Base-by-base conservation (phyloP, 2,888 invertebrate species). In the Teleogryllus oceanicus region DNA sequence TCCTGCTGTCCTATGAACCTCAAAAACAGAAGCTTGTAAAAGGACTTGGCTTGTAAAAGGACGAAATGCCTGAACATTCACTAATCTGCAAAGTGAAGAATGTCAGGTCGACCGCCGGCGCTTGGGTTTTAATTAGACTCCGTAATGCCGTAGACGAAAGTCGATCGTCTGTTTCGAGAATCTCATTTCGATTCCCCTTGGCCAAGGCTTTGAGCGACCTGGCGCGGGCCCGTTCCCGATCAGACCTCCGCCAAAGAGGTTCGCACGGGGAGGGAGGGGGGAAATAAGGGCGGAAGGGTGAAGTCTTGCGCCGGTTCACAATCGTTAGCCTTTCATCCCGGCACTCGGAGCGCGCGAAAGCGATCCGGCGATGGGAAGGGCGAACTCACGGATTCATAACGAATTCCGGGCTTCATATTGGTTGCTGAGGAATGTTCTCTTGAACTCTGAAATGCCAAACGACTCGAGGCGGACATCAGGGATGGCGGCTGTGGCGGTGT, bases 391-490 rank as follows among this genome's bases (percentile, higher is more conserved):
- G 62, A 62, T 62, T 62, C 62, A 62, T 62, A n/a, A 62, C 62
- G 62, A 62, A 62, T 62, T 62, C 62, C 62, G n/a, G n/a, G 16
- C 62, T 62, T 62, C 62, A 62, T 62, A 62, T 62, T 62, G 62
- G 62, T 62, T 62, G 62, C 62, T n/a, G 62, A 18, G 62, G 62
- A 62, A 62, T 62, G 62, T 62, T 62, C 62, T 16, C 62, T 62
- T 62, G 62, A 62, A 62, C 62, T 62, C 62, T n/a, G 62, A 62
- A 62, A 62, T 62, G 62, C 62, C 62, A 62, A n/a, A 62, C 62
- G 62, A 62, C 16, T 62, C n/a, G n/a, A 62, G 62, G 62, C 62
- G 62, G 62, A 13, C 62, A 62, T 62, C 62, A 13, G n/a, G n/a
- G 62, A 62, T 13, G 62, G 62, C n/a, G 62, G 62, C 16, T 18